Conservation (phyloP, 1,140 invertebrate species). For the Ostrea edulis region DNA sequence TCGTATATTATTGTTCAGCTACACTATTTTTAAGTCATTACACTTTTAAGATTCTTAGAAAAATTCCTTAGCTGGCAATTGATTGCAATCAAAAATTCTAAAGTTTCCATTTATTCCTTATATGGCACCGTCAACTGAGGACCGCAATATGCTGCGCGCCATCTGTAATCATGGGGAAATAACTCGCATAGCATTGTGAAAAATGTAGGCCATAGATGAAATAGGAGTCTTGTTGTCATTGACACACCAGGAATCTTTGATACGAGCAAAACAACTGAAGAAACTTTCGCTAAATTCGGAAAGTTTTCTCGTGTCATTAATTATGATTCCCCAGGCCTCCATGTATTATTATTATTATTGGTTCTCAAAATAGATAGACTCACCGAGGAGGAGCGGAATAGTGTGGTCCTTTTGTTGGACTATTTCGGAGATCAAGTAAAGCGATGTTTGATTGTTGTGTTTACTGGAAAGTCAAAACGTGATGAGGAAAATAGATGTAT, state of each 20-base stretch:
- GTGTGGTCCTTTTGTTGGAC: not conserved
- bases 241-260: not conserved
- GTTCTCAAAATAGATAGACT: not conserved
- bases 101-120: too few species aligned
- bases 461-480: not conserved
- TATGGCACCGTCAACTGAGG: too few species aligned
- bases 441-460: not conserved
- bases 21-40: too few species aligned
- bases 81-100: too few species aligned
- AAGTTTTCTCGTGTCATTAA: not conserved
- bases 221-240: not conserved
- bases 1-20: too few species aligned
- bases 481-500: not conserved
- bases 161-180: too few species aligned
- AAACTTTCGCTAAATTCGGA: not conserved
- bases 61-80: too few species aligned
- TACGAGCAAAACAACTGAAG: not conserved
- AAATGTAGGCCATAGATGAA: too few species aligned
- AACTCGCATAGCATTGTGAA: too few species aligned
- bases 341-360: not conserved
- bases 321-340: not conserved
- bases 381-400: not conserved
- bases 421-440: too few species aligned
- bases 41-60: too few species aligned
- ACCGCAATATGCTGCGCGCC: too few species aligned